phyloP scores from a whole-genome alignment of 2,888 invertebrate genomes.

The Dryobotodes eremita region DNA sequence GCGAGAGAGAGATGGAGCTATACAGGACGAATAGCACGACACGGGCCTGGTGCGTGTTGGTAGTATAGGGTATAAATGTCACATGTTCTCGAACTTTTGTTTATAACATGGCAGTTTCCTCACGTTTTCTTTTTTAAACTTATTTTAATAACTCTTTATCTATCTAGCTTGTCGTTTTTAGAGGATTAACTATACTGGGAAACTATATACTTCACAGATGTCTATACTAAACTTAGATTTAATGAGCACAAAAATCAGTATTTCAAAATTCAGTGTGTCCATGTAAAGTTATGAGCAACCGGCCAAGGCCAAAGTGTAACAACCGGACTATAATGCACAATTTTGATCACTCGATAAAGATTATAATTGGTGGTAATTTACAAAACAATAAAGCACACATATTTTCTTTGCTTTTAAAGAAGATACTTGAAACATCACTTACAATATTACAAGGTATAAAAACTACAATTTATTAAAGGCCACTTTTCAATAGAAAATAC shows the following conservation, averaged over 20 bases:
- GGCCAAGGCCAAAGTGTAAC: constrained; percentile 25
- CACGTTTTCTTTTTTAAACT: neutral
- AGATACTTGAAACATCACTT: constrained; percentile 12
- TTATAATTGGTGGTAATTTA: neutral
- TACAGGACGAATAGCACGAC: too few relatives aligned
- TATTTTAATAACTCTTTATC: neutral
- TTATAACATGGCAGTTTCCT: too few relatives aligned
- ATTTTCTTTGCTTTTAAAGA: neutral
- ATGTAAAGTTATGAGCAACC: constrained; percentile 14
- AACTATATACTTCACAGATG: neutral
- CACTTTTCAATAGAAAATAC: neutral
- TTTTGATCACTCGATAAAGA: constrained; percentile 11
- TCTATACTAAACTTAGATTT: neutral
- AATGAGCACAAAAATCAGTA: neutral
- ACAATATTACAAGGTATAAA: neutral
- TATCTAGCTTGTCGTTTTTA: too few relatives aligned
- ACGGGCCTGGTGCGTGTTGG: neutral
- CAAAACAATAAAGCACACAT: neutral
- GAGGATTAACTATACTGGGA: neutral
- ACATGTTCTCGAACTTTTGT: neutral
- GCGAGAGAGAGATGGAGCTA: neutral
- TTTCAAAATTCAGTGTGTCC: constrained; percentile 17
- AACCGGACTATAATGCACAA: constrained; percentile 14
- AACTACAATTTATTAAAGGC: neutral
- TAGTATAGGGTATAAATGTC: neutral